These are phyloP conservation scores for Macrobrachium rosenbergii DNA, from an alignment of 1,140 invertebrate genomes.

Conservation along the genomic window DNA sequence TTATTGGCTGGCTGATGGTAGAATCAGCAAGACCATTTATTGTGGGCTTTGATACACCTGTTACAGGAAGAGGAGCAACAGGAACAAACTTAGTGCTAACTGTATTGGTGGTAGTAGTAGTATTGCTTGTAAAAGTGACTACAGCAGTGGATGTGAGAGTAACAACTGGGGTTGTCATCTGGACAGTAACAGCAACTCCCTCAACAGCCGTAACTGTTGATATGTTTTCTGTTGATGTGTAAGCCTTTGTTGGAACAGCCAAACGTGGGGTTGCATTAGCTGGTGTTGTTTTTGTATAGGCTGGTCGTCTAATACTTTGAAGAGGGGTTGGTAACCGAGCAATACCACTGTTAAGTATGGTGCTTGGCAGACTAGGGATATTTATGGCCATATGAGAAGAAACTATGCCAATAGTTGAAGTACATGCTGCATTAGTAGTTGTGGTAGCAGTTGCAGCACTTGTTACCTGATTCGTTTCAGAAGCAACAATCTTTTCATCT, in stretches of 20 bases:
- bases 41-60: conserved; percentile 10
- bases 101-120: conserved; percentile 19
- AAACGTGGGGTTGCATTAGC: conserved; percentile 54
- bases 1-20: conserved; percentile 19
- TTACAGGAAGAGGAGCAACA: background rate
- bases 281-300: conserved; percentile 50
- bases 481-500: no score
- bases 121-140: conserved; percentile 29
- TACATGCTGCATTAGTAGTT: no score
- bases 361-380: no score
- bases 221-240: conserved; percentile 29
- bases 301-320: conserved; percentile 3
- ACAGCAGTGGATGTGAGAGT: background rate
- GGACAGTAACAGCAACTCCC: conserved; percentile 11
- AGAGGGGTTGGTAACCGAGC: conserved; percentile 1
- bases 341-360: background rate
- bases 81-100: background rate
- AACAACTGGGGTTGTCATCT: conserved; percentile 3
- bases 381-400: no score
- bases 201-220: conserved; percentile 28
- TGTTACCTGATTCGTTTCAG: no score
- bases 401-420: no score
- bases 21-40: background rate
- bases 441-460: no score
- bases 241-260: conserved; percentile 38